Conservation (phyloP, 2,888 invertebrate genomes). For the Branchellion lobata region DNA sequence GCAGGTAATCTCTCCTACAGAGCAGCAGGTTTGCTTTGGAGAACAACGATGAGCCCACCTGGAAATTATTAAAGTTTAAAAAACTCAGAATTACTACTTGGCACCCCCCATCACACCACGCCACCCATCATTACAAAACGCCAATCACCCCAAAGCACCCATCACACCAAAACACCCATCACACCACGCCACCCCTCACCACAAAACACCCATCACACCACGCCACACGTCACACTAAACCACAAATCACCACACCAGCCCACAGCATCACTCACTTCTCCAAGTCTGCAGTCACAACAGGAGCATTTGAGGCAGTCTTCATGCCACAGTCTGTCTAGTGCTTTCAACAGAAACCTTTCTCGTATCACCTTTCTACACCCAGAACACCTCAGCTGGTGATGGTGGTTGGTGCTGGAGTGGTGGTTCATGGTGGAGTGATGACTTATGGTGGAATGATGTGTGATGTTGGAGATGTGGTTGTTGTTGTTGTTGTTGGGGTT, state of each 20-base stretch:
- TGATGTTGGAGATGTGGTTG: slow-evolving; percentile 2
- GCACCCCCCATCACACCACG: too few species aligned
- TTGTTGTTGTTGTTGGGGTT: slow-evolving; percentile 24
- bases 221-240: too few species aligned
- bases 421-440: slow-evolving; percentile 2
- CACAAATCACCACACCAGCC: too few species aligned
- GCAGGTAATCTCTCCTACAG: slow-evolving; percentile 86
- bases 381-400: slow-evolving; percentile 37
- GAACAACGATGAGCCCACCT: slow-evolving; percentile 77
- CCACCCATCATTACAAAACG: too few species aligned
- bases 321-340: slow-evolving; percentile 87
- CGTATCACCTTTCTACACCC: slow-evolving; percentile 83
- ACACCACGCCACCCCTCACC: too few species aligned
- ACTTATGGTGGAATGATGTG: too few species aligned
- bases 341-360: slow-evolving; percentile 73
- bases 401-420: background rate
- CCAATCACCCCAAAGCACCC: too few species aligned
- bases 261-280: too few species aligned
- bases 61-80: too few species aligned
- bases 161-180: too few species aligned
- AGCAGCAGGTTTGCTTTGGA: slow-evolving; percentile 86
- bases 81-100: too few species aligned
- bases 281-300: slow-evolving; percentile 86
- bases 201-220: too few species aligned
- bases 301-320: slow-evolving; percentile 85